Conservation (phyloP, 2,113 vertebrate species). For the Halcyon senegalensis region DNA sequence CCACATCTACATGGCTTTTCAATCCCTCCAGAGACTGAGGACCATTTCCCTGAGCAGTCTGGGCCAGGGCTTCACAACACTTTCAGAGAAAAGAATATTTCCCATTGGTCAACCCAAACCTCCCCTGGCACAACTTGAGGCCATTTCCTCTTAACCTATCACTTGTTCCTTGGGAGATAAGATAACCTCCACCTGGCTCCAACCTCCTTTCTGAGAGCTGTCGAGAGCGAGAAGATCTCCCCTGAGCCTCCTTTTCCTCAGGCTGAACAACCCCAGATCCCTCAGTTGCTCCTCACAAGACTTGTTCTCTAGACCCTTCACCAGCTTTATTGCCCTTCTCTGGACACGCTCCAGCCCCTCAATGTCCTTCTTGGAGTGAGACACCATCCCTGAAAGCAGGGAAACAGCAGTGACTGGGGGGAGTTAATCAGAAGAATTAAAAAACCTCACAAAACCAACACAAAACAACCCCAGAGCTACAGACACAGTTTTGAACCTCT, state of each 20-base stretch:
- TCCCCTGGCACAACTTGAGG: neutral
- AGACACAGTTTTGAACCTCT: neutral
- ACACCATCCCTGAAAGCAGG: neutral
- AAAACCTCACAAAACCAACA: no score
- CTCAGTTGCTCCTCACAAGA: neutral
- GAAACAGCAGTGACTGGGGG: fast-evolving
- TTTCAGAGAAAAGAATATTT: neutral
- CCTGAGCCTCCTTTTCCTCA: neutral
- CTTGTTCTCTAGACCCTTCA: neutral
- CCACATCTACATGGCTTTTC: neutral
- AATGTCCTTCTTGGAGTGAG: neutral
- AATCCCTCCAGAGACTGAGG: neutral
- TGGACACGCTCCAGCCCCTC: neutral
- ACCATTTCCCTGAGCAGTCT: neutral
- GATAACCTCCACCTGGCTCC: neutral
- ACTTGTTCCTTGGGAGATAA: neutral
- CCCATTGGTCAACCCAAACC: neutral
- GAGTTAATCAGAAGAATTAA: neutral
- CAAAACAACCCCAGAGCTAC: neutral
- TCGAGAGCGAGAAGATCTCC: neutral
- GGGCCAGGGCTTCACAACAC: neutral
- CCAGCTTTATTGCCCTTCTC: neutral
- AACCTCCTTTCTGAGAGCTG: neutral
- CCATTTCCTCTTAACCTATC: neutral
- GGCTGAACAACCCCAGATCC: neutral